These are phyloP conservation scores for Sminthurides bifidus DNA, from an alignment of 1,140 invertebrate species.

Conservation along the genomic window DNA sequence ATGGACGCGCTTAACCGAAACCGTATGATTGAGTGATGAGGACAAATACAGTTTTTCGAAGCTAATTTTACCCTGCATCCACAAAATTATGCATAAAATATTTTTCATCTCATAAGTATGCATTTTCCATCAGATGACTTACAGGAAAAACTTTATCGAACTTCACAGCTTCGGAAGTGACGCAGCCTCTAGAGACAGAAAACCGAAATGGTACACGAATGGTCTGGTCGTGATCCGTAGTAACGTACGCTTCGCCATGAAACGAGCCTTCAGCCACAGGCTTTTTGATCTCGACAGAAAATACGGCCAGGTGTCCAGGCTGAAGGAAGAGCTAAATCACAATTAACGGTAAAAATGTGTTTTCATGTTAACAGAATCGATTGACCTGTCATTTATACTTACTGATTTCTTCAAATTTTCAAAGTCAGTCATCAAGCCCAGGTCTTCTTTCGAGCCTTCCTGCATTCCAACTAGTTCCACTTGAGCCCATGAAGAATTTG, in stretches of 20 bases:
- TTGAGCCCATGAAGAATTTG: slow-evolving; percentile 52
- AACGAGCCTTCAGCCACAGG: slow-evolving; percentile 55
- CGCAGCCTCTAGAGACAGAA: slow-evolving; percentile 27
- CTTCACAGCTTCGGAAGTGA: slow-evolving; percentile 47
- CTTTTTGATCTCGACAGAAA: slow-evolving; percentile 57
- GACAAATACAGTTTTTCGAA: slow-evolving; percentile 31
- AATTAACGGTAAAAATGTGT: slow-evolving; percentile 1
- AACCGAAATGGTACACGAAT: slow-evolving; percentile 28
- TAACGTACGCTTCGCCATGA: slow-evolving; percentile 46
- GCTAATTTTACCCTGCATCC: slow-evolving; percentile 59
- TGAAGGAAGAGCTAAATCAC: slow-evolving; percentile 45
- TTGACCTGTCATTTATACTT: neutral
- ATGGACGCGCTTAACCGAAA: slow-evolving; percentile 12
- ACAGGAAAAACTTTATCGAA: slow-evolving; percentile 75
- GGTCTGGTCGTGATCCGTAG: slow-evolving; percentile 29
- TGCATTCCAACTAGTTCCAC: slow-evolving; percentile 58
- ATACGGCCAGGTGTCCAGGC: slow-evolving; percentile 57
- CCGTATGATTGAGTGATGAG: slow-evolving; percentile 30
- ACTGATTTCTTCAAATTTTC: slow-evolving; percentile 29
- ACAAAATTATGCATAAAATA: neutral
- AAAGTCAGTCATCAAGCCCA: slow-evolving; percentile 29
- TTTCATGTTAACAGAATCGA: neutral
- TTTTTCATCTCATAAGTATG: neutral
- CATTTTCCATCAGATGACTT: slow-evolving; percentile 37
- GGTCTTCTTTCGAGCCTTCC: slow-evolving; percentile 38